Evolutionary conservation across 2,888 invertebrate genomes (phyloP).

Genomic region (Pristionchus exspectatus): DNA sequence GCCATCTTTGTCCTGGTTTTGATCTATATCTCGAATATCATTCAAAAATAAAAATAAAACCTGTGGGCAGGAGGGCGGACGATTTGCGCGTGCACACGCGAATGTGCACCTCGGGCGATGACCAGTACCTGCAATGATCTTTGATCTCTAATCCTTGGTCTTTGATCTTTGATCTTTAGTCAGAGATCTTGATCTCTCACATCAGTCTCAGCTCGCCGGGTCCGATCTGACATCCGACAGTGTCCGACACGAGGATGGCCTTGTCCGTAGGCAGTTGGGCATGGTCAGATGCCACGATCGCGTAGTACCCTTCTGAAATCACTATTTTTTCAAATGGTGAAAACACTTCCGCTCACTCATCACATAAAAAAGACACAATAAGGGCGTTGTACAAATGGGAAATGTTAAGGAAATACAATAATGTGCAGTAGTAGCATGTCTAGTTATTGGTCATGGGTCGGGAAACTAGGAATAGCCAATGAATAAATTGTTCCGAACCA

Average conservation of each 20-base stretch:
- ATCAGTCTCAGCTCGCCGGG: conserved; percentile 68
- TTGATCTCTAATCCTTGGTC: neutral
- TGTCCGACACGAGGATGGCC: conserved; percentile 75
- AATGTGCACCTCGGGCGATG: conserved; percentile 75
- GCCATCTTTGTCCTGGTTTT: neutral
- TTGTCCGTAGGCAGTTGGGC: conserved; percentile 70
- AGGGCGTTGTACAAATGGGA: too few relatives aligned
- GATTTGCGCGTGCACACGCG: conserved; percentile 70
- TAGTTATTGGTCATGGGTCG: too few relatives aligned
- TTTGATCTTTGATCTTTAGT: neutral
- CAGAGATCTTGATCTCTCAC: conserved; percentile 60
- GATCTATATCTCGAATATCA: neutral
- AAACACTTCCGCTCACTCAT: neutral
- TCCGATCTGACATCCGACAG: conserved; percentile 69
- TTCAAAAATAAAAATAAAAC: neutral
- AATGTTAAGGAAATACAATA: too few relatives aligned
- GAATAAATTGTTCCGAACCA: conserved; percentile 56
- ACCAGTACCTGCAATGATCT: conserved; percentile 72
- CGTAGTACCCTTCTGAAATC: conserved; percentile 73
- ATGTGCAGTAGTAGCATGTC: too few relatives aligned
- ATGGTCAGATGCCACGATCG: conserved; percentile 75
- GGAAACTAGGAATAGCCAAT: neutral
- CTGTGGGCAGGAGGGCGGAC: neutral
- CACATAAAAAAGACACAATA: neutral
- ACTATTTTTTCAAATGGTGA: neutral